A percentile compares a stretch with the other conserved stretches of the same genome.
phyloP scores from a whole-genome alignment of 2,797 vertebrate species.

The Ambastaia sidthimunki region DNA sequence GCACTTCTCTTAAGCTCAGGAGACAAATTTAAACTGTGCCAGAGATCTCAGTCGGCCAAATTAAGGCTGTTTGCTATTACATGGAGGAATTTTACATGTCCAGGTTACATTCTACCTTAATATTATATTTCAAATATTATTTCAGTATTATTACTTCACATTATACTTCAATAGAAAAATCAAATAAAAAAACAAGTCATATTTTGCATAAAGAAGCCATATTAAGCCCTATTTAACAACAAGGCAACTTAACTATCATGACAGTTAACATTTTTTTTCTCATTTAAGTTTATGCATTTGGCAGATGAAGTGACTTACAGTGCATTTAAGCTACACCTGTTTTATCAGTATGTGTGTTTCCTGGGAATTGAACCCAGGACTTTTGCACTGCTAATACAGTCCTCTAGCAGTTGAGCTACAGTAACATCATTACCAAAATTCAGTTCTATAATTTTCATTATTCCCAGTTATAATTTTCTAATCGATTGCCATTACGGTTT shows the following conservation, averaged over 20 bases:
- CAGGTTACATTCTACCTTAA: neutral
- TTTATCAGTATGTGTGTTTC: no score
- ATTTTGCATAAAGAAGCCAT: neutral
- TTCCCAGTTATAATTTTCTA: no score
- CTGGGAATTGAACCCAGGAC: no score
- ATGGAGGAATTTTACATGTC: neutral
- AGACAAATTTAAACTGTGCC: neutral
- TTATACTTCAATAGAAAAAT: neutral
- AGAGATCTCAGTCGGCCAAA: neutral
- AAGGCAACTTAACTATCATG: neutral
- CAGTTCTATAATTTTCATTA: neutral
- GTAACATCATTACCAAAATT: neutral
- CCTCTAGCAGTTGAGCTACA: neutral
- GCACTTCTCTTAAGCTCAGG: constrained; percentile 22
- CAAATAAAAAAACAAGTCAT: neutral
- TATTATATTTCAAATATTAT: no score
- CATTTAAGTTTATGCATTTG: neutral
- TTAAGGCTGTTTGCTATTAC: neutral
- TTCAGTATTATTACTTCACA: neutral
- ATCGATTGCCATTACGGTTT: no score
- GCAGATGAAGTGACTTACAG: no score
- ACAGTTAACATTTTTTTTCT: neutral
- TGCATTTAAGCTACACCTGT: no score
- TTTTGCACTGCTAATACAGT: no score
- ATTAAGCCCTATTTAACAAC: neutral